Evolutionary conservation across 2,113 vertebrate genomes (phyloP), one percentile per base, ranked within the genome.

Genomic region (Gallinago media): DNA sequence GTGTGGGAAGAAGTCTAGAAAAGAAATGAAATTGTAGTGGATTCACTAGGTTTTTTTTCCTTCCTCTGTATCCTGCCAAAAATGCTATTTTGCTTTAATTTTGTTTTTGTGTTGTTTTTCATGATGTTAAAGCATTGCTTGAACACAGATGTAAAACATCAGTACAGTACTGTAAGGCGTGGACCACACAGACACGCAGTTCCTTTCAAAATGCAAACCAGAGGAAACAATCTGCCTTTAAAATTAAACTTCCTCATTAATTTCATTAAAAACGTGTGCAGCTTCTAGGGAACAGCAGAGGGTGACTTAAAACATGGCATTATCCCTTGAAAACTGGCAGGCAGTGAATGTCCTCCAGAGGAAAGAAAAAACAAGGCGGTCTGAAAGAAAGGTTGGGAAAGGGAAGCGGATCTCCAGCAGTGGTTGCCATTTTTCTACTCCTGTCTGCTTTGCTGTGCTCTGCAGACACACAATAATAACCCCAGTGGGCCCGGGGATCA

Each of bases 401-500:
- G 42, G 77, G 94, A 93, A 93, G 88, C 13, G 4, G 75, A 54
- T 79, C 95, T 96, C 95, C 81, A 96, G 86, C 62, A 40, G 84
- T 36, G 73, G 72, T 44, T 85, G 88, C 96, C 88, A 89, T 94
- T 94, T 96, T 96, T 96, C 79, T 97, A 54, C 96, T 96, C 62
- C 86, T 65, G 85, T 92, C 95, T 97, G 92, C 96, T 89, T 82
- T 66, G 70, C 95, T 50, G 84, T 42, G 68, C 92, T 96, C 90
- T 95, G 89, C 95, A 98, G 97, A 97, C 95, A 95, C 93, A 94
- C 91, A 92, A 94, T 97, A 97, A 96, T 97, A 98, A 97, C 96
- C 98, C 97, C 95, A 91, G 88, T 94, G 95, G 96, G 96, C 96
- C 83, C 0, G 22, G 91, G 98, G 98, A 99, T 99, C 98, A 98